These are phyloP conservation scores for Paratilapia polleni DNA, from an alignment of 2,113 vertebrate genomes.

Conservation along the genomic window DNA sequence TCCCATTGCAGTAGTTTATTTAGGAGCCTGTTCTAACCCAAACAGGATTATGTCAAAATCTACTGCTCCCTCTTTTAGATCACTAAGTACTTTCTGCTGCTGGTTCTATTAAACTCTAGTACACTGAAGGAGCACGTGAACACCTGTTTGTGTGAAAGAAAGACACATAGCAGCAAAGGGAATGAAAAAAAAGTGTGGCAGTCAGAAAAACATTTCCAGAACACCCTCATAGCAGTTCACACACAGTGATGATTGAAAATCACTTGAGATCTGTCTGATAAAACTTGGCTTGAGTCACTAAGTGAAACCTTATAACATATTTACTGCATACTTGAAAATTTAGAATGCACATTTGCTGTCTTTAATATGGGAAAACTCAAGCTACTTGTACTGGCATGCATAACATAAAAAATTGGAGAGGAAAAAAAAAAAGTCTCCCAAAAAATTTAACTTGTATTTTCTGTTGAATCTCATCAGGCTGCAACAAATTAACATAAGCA, in stretches of 20 bases:
- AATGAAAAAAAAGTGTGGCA: background rate
- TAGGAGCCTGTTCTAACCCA: constrained; percentile 63
- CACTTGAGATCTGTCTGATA: constrained; percentile 35
- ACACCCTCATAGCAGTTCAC: constrained; percentile 73
- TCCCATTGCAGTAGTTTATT: constrained; percentile 69
- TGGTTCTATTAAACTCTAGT: constrained; percentile 34
- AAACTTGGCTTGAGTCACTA: constrained; percentile 5
- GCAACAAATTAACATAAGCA: constrained; percentile 21
- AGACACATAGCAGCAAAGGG: background rate
- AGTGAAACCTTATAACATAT: background rate
- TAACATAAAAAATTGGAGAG: background rate
- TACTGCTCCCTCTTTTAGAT: constrained; percentile 67
- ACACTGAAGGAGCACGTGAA: constrained; percentile 28
- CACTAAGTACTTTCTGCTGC: constrained; percentile 71
- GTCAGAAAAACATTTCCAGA: constrained; percentile 32
- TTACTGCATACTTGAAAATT: background rate
- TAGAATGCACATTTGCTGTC: background rate
- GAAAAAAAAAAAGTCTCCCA: background rate
- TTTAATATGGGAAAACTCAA: background rate
- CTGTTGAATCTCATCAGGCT: background rate
- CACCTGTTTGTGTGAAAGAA: constrained; percentile 46
- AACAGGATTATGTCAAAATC: constrained; percentile 71
- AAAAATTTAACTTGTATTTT: background rate
- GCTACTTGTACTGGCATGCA: background rate
- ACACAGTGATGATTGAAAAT: constrained; percentile 22